phyloP scores from a whole-genome alignment of 2,113 vertebrate genomes.

The Uropsilus gracilis region DNA sequence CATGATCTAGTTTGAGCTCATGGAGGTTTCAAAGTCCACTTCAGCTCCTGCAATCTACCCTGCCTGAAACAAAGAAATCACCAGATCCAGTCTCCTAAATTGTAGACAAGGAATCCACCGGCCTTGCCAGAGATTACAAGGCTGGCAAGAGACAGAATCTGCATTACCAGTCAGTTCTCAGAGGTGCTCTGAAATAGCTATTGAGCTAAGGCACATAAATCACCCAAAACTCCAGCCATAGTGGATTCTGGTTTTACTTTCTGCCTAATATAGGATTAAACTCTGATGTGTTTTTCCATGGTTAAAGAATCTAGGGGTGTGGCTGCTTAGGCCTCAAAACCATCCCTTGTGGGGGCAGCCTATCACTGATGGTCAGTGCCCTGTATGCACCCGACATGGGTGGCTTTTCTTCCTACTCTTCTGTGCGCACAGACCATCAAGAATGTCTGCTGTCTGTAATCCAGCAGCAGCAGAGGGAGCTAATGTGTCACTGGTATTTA shows the following conservation, averaged over 20 bases:
- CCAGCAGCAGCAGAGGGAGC: not conserved
- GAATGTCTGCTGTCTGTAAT: not conserved
- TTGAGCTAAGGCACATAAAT: not conserved
- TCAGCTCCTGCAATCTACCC: not conserved
- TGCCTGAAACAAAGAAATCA: not conserved
- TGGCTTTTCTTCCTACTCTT: not conserved
- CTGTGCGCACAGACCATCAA: not conserved
- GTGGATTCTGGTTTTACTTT: not conserved
- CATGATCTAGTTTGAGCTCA: not conserved
- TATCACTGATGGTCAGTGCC: not conserved
- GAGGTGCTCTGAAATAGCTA: not conserved
- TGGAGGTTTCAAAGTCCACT: not conserved
- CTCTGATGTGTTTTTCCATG: not conserved
- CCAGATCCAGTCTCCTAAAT: not conserved
- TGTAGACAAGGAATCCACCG: not conserved
- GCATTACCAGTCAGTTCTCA: not conserved
- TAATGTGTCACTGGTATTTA: accelerated
- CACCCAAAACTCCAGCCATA: not conserved
- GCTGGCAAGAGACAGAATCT: not conserved
- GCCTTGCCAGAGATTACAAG: not conserved
- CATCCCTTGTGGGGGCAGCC: not conserved
- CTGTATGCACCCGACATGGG: not conserved
- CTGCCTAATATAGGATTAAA: not conserved
- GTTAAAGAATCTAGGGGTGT: not conserved
- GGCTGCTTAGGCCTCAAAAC: not conserved